A percentile compares a stretch with the other conserved stretches of the same genome.
These are phyloP conservation scores for Pterocles gutturalis DNA, from an alignment of 2,113 vertebrate species.

Conservation along the genomic window DNA sequence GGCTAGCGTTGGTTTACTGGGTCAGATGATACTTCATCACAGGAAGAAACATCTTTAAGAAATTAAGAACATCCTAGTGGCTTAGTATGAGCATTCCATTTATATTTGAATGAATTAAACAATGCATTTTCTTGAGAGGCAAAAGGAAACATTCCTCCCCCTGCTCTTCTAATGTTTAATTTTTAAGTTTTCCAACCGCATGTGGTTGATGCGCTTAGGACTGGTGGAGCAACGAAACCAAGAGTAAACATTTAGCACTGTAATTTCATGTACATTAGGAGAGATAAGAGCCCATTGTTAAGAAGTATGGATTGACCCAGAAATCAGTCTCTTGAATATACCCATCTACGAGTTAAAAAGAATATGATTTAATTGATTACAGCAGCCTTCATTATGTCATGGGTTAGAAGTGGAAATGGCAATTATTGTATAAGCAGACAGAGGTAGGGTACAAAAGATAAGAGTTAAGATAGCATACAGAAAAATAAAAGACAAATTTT, in stretches of 20 bases:
- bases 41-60: conserved; percentile 79
- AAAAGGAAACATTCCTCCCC: conserved; percentile 59
- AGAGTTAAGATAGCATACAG: background rate
- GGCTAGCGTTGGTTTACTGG: conserved; percentile 69
- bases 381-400: background rate
- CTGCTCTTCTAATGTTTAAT: conserved; percentile 63
- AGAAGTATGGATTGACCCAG: background rate
- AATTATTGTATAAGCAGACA: background rate
- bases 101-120: conserved; percentile 74
- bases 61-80: conserved; percentile 71
- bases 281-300: background rate
- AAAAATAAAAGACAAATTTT: background rate
- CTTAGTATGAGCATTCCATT: conserved; percentile 70
- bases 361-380: background rate
- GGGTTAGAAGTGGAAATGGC: background rate
- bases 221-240: conserved; percentile 10
- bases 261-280: background rate
- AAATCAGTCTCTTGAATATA: background rate
- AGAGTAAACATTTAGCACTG: conserved; percentile 14
- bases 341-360: background rate
- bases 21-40: conserved; percentile 67
- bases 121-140: conserved; percentile 66
- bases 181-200: conserved; percentile 57
- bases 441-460: background rate
- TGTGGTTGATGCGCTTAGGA: conserved; percentile 42